These are phyloP conservation scores for Amphimedon queenslandica DNA, from an alignment of 37 sponge, comb jelly and placozoan species.

Conservation along the genomic window DNA sequence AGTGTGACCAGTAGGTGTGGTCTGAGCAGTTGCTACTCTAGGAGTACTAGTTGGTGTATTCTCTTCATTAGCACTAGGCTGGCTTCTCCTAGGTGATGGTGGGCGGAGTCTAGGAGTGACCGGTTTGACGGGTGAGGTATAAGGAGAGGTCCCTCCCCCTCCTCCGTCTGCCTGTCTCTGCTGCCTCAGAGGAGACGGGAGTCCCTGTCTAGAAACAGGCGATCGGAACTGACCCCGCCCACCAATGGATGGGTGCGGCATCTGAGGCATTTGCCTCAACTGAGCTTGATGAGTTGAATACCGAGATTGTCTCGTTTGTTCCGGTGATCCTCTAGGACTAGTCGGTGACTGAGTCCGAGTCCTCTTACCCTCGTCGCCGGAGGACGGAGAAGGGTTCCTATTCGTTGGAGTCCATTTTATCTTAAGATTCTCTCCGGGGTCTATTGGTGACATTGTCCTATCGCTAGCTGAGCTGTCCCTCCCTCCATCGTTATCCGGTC, in stretches of 20 bases:
- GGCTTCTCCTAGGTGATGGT: neutral
- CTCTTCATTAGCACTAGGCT: neutral
- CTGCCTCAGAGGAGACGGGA: neutral
- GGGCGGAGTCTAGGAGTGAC: neutral
- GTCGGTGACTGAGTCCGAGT: too few relatives aligned
- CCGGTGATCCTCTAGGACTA: neutral
- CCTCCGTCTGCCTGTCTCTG: neutral
- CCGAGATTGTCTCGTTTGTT: neutral
- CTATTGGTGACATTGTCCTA: too few relatives aligned
- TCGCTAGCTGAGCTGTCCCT: neutral
- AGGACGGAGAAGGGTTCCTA: neutral
- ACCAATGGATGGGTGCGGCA: neutral
- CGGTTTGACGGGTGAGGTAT: neutral
- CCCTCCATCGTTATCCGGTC: neutral
- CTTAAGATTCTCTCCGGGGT: too few relatives aligned
- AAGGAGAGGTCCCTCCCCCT: neutral
- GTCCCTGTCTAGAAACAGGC: neutral
- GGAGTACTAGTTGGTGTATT: neutral
- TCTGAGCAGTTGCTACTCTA: neutral
- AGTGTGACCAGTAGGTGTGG: neutral
- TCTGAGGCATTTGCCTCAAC: neutral
- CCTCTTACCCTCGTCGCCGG: neutral
- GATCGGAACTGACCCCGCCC: neutral
- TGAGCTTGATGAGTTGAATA: neutral
- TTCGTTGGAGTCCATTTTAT: neutral